Conservation (phyloP, 1,140 invertebrate genomes). For the Stegodyphus mimosarum region DNA sequence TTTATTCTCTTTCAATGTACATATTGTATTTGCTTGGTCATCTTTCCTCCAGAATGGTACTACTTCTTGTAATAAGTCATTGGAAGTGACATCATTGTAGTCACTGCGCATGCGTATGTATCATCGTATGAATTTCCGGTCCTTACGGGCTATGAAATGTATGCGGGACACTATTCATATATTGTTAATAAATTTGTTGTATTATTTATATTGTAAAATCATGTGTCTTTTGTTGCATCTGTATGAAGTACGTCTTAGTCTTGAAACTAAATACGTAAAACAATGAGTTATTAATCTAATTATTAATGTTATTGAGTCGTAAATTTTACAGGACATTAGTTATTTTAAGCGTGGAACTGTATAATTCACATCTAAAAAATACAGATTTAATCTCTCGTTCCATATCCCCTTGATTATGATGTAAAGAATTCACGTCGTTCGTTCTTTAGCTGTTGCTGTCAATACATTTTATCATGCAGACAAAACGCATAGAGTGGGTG, state of each 20-base stretch:
- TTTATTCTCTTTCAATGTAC: background rate
- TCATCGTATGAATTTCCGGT: background rate
- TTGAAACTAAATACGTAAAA: background rate
- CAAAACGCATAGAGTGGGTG: too few species aligned
- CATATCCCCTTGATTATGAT: background rate
- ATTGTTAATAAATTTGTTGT: slow-evolving; percentile 1
- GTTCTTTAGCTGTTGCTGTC: too few species aligned
- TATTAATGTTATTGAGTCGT: background rate
- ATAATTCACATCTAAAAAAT: background rate
- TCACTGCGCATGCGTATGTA: background rate
- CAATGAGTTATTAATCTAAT: background rate
- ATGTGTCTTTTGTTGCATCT: background rate
- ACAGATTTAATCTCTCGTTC: background rate
- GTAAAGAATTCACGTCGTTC: too few species aligned
- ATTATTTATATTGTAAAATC: background rate
- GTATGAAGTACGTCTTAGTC: background rate
- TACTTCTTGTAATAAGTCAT: background rate
- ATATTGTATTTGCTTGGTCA: background rate
- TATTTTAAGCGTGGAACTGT: background rate
- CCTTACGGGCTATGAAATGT: background rate
- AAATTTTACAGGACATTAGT: background rate
- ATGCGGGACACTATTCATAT: background rate
- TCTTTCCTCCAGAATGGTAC: background rate
- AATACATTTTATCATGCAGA: too few species aligned
- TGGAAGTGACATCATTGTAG: background rate